Conservation (phyloP, 2,797 vertebrate genomes). For the Chlorospingus semifuscus region DNA sequence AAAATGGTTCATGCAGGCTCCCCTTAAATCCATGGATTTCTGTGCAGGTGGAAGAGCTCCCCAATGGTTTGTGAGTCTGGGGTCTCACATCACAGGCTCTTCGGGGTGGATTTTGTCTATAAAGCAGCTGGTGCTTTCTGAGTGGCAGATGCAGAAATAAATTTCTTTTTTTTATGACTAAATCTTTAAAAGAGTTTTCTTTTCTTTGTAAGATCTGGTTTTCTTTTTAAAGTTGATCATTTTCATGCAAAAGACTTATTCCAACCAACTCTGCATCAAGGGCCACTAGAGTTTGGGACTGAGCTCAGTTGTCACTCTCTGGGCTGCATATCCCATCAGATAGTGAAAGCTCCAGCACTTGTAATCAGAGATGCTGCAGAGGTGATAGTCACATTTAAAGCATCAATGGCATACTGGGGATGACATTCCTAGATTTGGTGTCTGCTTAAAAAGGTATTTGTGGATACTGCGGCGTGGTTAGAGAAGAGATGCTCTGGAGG, state of each 20-base stretch:
- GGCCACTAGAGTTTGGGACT: background rate
- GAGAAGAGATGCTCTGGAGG: background rate
- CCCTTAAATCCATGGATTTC: background rate
- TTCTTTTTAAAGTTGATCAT: background rate
- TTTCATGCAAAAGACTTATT: background rate
- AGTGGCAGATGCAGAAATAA: background rate
- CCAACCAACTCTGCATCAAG: background rate
- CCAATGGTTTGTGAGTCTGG: background rate
- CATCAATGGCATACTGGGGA: rapidly evolving
- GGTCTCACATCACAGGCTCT: background rate
- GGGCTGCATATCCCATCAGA: rapidly evolving
- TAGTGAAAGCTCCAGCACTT: rapidly evolving
- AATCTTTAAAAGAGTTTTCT: background rate
- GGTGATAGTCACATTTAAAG: background rate
- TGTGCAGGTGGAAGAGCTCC: background rate
- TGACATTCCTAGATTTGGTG: background rate
- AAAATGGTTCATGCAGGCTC: background rate
- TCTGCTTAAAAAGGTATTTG: background rate
- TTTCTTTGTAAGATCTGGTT: background rate
- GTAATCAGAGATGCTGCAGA: background rate
- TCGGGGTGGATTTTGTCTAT: background rate
- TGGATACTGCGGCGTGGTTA: background rate
- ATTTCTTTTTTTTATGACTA: background rate
- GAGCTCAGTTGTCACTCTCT: background rate
- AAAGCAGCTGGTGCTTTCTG: background rate